A percentile compares a stretch with the other conserved stretches of the same genome.
phyloP scores from a whole-genome alignment of 2,797 vertebrate genomes.

The Onychomys leucogaster region DNA sequence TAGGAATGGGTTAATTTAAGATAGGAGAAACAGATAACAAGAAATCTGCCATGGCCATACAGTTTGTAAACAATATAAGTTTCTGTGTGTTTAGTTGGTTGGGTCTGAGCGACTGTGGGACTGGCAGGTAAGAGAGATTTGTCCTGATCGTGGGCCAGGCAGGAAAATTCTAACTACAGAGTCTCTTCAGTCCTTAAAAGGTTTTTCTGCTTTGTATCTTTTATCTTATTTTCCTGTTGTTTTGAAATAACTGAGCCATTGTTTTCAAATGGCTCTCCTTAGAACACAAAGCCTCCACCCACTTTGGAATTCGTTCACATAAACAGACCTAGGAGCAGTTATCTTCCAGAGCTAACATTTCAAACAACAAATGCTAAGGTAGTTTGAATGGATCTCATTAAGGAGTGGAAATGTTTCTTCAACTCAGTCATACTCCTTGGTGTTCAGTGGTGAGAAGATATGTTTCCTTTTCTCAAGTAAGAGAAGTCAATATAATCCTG shows the following conservation, averaged over 20 bases:
- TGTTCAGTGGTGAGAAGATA: not conserved
- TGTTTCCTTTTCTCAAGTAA: not conserved
- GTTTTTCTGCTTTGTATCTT: slow-evolving; percentile 38
- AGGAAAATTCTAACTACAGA: too few relatives aligned
- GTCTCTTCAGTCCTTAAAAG: slow-evolving; percentile 44
- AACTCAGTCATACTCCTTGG: not conserved
- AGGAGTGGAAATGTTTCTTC: slow-evolving; percentile 23
- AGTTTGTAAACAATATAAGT: too few relatives aligned
- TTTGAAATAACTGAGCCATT: slow-evolving; percentile 71
- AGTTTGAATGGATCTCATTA: not conserved
- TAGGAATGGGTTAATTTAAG: too few relatives aligned
- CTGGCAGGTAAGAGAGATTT: too few relatives aligned
- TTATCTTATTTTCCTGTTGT: slow-evolving; percentile 63
- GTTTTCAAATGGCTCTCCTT: slow-evolving; percentile 65
- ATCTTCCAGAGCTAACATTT: slow-evolving; percentile 71
- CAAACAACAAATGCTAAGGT: slow-evolving; percentile 18
- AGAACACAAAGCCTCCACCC: slow-evolving; percentile 24
- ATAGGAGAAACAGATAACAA: too few relatives aligned
- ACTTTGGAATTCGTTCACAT: slow-evolving; percentile 51
- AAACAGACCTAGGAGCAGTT: slow-evolving; percentile 39
- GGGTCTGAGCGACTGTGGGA: too few relatives aligned
- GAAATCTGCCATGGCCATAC: too few relatives aligned
- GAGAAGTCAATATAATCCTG: not conserved
- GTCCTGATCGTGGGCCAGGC: too few relatives aligned
- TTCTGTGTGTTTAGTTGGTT: too few relatives aligned